Base-by-base conservation (phyloP, 2,797 vertebrate genomes). In the Rhinichthys osculus region DNA sequence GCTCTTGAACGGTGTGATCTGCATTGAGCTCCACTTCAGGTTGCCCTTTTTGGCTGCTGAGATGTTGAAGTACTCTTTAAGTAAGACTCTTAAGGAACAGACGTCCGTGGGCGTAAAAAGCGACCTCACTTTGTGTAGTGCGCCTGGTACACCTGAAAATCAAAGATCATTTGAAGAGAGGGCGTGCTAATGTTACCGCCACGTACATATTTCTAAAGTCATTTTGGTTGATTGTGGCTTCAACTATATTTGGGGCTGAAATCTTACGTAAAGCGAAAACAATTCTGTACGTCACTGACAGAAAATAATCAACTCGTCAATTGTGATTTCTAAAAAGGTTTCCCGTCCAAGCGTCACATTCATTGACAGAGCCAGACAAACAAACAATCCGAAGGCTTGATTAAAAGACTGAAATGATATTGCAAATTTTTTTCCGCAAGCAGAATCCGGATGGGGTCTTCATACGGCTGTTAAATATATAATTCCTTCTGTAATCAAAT, bases 401-500 rank as follows among this genome's bases (percentile, higher is more conserved):
- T 90, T 90, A 88, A 91, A 90, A 87, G 57, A 74, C 40, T 16
- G 23, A 88, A 83, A 90, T 90, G 72, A 82, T 85, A 87, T 84
- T 81, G 85, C 52, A 21, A 69, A 30, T 74, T 62, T 64, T 50
- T 83, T 88, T 80, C 50, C 81, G 19, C 83, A 91, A 89, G 90
- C 89, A 57, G 76, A 88, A 88, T 91, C 87, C 73, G 90, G 91
- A 95, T 93, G 94, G 91, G 92, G 92, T 94, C 92, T 92, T 93
- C 91, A 90, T 93, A 88, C 90, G 92, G 93, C 93, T 93, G 93
- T 95, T 95, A 95, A 95, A 95, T 94, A 95, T 95, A 95, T 94
- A 94, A 94, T 95, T 89, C 91, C 92, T 94, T 95, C 93, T 93
- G 94, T 95, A 95, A 96, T 96, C 94, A 95, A 94, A 94, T 95